These are phyloP conservation scores for Neofelis nebulosa DNA, from an alignment of 2,113 vertebrate genomes.

Conservation along the genomic window DNA sequence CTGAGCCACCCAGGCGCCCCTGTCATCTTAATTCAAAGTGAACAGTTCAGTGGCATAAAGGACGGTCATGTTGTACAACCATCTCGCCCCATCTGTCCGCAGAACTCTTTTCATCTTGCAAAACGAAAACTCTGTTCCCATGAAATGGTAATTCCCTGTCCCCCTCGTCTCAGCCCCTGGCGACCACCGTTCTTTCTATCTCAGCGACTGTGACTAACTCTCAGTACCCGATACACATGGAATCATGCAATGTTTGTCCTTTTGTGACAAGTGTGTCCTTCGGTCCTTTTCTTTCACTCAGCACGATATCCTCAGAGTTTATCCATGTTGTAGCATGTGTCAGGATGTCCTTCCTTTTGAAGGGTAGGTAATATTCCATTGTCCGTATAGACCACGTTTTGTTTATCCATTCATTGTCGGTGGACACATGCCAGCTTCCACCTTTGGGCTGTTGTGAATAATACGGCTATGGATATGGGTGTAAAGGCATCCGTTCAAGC, in stretches of 20 bases:
- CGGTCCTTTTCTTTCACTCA: neutral
- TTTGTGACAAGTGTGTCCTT: neutral
- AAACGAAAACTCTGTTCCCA: neutral
- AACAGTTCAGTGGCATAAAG: neutral
- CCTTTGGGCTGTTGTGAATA: neutral
- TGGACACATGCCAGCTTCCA: neutral
- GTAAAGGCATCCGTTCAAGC: too few species aligned
- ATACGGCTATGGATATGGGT: neutral
- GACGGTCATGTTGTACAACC: fast-evolving
- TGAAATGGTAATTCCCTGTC: too few species aligned
- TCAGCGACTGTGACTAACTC: neutral
- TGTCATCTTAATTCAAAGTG: neutral
- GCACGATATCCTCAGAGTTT: neutral
- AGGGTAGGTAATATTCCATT: neutral
- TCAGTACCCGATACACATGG: neutral
- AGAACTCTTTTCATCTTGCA: neutral
- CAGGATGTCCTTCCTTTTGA: neutral
- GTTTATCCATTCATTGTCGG: neutral
- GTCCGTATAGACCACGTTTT: fast-evolving
- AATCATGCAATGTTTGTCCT: neutral
- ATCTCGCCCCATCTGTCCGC: neutral
- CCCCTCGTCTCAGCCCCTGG: too few species aligned
- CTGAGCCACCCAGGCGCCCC: too few species aligned
- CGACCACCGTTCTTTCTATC: neutral
- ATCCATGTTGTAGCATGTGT: neutral